These are phyloP conservation scores for Automeris io DNA, from an alignment of 2,888 invertebrate genomes.

Conservation along the genomic window DNA sequence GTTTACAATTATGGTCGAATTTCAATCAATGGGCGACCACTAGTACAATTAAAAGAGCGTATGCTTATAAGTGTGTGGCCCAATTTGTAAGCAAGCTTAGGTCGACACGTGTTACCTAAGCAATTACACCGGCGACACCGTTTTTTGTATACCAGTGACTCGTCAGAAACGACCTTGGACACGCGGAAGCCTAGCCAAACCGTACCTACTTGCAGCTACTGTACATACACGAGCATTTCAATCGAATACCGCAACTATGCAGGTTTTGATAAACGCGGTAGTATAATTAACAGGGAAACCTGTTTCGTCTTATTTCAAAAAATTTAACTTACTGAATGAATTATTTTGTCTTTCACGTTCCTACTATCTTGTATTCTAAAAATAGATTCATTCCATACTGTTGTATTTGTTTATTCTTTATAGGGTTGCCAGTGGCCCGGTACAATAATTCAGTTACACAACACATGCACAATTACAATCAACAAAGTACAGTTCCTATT, in stretches of 20 bases:
- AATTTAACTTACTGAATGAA: no score
- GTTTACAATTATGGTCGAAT: no score
- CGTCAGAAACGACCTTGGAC: slow-evolving; percentile 41
- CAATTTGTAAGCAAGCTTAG: slow-evolving; percentile 4
- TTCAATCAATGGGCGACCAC: no score
- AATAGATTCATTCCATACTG: no score
- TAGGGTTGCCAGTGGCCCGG: no score
- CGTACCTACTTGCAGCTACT: slow-evolving; percentile 30
- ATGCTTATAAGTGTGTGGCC: background rate
- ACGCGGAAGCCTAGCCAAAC: slow-evolving; percentile 51
- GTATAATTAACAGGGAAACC: background rate
- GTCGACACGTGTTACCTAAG: slow-evolving; percentile 10
- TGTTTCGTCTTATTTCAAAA: background rate
- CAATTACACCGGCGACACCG: slow-evolving; percentile 19
- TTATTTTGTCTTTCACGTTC: no score
- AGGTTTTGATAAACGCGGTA: background rate
- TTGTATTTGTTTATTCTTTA: no score
- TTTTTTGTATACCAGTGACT: slow-evolving; percentile 38
- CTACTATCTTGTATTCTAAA: no score
- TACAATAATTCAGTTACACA: no score
- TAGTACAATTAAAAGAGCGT: no score
- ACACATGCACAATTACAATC: no score
- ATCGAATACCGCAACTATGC: background rate
- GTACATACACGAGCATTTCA: slow-evolving; percentile 14
- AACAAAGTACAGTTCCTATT: no score